Base-by-base conservation (phyloP, 1,140 invertebrate species). In the Calosoma granatense region DNA sequence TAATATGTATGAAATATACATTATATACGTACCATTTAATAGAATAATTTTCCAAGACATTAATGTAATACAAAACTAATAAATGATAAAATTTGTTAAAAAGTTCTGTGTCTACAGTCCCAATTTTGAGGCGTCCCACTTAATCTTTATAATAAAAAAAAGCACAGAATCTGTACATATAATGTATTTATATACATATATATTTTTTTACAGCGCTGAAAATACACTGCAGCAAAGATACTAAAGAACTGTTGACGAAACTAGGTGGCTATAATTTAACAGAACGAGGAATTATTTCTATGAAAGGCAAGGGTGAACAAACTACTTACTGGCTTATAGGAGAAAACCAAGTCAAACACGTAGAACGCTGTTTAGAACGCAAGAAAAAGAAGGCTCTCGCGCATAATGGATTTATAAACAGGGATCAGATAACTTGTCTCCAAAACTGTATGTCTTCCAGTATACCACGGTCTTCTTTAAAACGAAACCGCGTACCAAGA, bases 231-330 rank as follows among this genome's bases (percentile, higher is more conserved):
- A 93, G 89, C 59, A 72, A 73, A 39, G 81, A 84, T 61, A 90
- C 87, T 60, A 86, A 85, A 56, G 70, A 78, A 0, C 72, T 92
- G 1, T 73, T 95, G 9, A 83, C 88, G 56, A 79, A 81, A 56
- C 69, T 94, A 1, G 87, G 87, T 1, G 92, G 92, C 1, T 95
- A 93, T 70, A 70, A 81, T 23, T 61, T 88, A 3, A 74, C 83
- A 26, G 88, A 92, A 63, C 78, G 92, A 3, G 92, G 92, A 0
- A 60, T 88, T 1, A 81, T 94, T 1, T 73, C 79, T 0, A 87
- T 94, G 81, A 95, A 96, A 72, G 92, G 90, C 4, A 92, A 92
- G 70, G 87, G 87, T 0, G 84, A 90, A 22, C 83, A 89, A 63
- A 67, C 84, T 47, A 95, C 92, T 1, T 95, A 88, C 70, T 97